phyloP scores from a whole-genome alignment of 2,797 vertebrate species.

The Diglossa cyanea region DNA sequence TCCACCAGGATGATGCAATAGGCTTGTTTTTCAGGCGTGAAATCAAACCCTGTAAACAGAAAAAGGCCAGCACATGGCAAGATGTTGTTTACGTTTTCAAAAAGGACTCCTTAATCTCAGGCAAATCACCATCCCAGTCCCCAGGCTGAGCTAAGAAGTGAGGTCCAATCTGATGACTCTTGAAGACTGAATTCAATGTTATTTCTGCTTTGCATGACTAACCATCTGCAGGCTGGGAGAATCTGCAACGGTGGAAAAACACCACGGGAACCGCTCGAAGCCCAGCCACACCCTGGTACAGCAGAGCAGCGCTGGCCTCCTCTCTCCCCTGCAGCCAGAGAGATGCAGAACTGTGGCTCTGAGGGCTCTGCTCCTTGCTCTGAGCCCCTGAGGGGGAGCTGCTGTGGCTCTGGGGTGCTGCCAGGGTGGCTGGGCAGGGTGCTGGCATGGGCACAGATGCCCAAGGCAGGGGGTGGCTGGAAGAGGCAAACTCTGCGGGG shows the following conservation, averaged over 20 bases:
- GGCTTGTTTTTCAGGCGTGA: not conserved
- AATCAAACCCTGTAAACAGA: slow-evolving; percentile 1
- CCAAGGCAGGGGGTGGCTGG: not conserved
- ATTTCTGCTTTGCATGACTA: not conserved
- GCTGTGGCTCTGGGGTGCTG: not conserved
- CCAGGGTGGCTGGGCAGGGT: accelerated
- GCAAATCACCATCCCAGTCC: not conserved
- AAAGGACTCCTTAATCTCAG: not conserved
- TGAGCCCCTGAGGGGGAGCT: not conserved
- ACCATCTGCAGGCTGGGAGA: not conserved
- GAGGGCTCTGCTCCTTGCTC: accelerated
- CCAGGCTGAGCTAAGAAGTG: not conserved
- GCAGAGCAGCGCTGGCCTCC: accelerated
- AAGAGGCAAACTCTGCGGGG: not conserved
- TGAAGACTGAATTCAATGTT: not conserved
- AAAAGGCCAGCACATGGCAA: slow-evolving; percentile 31
- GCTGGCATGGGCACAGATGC: accelerated
- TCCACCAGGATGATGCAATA: not conserved
- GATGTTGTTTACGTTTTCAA: slow-evolving; percentile 5
- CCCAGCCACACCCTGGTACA: not conserved
- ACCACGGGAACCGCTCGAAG: not conserved
- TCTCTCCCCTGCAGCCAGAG: not conserved
- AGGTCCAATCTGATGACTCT: not conserved
- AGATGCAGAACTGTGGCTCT: accelerated
- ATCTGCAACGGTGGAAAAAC: not conserved